Conservation (phyloP, 2,113 vertebrate genomes). For the Parotia lawesii region DNA sequence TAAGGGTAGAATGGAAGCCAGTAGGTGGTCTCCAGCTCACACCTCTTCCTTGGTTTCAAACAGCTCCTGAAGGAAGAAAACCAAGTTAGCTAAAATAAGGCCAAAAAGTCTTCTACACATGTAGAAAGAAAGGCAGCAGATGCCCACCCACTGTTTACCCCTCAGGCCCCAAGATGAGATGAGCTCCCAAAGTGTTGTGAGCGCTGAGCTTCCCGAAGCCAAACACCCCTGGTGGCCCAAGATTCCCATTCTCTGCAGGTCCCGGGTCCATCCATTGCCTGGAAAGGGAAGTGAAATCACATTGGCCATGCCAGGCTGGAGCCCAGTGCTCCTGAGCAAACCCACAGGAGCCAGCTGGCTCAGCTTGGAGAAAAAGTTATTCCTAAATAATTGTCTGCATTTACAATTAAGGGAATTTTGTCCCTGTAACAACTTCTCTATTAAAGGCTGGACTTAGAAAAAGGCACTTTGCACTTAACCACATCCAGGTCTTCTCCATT, state of each 20-base stretch:
- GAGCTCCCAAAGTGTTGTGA: accelerated
- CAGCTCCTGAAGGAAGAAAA: background rate
- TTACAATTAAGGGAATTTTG: background rate
- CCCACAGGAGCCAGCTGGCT: background rate
- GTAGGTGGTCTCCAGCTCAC: background rate
- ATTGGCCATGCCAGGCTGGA: accelerated
- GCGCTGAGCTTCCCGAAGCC: accelerated
- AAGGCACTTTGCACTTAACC: background rate
- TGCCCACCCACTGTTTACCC: background rate
- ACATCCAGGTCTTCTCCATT: background rate
- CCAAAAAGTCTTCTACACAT: background rate
- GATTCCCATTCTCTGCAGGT: background rate
- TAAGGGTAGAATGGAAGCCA: background rate
- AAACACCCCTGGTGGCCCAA: accelerated
- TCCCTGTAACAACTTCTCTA: background rate
- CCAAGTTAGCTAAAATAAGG: background rate
- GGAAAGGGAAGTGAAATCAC: accelerated
- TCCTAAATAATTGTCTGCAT: background rate
- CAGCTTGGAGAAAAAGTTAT: accelerated
- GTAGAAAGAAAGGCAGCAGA: too few relatives aligned
- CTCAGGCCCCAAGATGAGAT: background rate
- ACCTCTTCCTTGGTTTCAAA: background rate
- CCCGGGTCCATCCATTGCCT: background rate
- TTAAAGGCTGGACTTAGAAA: background rate
- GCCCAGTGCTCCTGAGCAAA: background rate